Evolutionary conservation across 2,888 invertebrate species (phyloP).

Genomic region (Coecobrya sp.): DNA sequence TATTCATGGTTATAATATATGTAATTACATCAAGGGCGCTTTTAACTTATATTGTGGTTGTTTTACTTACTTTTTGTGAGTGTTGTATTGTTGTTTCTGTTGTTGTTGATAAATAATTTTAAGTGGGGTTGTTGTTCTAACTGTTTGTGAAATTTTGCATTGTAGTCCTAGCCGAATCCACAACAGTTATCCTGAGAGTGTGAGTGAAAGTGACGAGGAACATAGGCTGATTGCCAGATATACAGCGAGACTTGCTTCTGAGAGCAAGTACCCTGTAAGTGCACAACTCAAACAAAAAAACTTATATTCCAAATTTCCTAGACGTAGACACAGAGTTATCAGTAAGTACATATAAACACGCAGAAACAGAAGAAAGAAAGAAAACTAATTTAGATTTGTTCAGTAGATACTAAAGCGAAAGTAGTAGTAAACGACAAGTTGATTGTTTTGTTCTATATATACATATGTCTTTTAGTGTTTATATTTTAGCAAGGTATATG

Average conservation of each 20-base stretch:
- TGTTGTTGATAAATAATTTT: neutral
- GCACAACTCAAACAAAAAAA: constrained; percentile 4
- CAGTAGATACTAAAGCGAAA: constrained; percentile 23
- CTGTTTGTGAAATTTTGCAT: constrained; percentile 65
- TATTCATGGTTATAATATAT: neutral
- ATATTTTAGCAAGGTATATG: neutral
- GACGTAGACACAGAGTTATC: too few relatives aligned
- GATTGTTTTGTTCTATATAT: neutral
- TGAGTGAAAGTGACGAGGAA: constrained; percentile 94
- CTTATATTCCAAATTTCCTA: neutral
- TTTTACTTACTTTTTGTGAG: neutral
- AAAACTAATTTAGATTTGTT: constrained; percentile 53
- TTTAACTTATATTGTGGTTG: constrained; percentile 21
- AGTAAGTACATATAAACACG: constrained; percentile 1
- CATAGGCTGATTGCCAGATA: constrained; percentile 98
- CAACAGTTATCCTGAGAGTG: constrained; percentile 87
- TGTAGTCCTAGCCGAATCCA: constrained; percentile 87
- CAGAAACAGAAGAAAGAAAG: constrained; percentile 2
- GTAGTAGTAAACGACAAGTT: constrained; percentile 39
- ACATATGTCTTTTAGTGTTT: neutral
- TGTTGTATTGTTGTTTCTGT: neutral
- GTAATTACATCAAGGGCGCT: neutral
- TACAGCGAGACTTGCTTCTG: constrained; percentile 97
- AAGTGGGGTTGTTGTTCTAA: constrained; percentile 89
- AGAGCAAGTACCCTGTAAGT: constrained; percentile 92